These are phyloP conservation scores for Chanos chanos DNA, from an alignment of 2,797 vertebrate species.

Conservation along the genomic window DNA sequence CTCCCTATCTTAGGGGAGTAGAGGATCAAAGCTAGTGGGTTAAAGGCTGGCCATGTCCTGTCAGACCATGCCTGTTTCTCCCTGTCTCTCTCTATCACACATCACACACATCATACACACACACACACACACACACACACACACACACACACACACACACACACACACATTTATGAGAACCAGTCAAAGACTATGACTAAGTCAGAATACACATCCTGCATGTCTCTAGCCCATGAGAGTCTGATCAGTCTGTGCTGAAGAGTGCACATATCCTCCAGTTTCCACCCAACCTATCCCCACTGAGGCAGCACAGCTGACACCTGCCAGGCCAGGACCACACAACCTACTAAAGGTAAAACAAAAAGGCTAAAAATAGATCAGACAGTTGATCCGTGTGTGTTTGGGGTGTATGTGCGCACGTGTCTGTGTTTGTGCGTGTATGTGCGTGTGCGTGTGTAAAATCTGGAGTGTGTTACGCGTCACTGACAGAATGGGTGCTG, in stretches of 20 bases:
- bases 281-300: too few species aligned
- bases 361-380: constrained; percentile 48
- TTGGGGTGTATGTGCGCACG: background rate
- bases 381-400: constrained; percentile 23
- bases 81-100: too few species aligned
- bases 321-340: constrained; percentile 25
- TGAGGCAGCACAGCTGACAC: constrained; percentile 29
- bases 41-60: too few species aligned
- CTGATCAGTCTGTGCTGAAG: too few species aligned
- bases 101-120: background rate
- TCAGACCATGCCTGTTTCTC: too few species aligned
- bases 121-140: constrained; percentile 5
- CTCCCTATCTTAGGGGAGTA: too few species aligned
- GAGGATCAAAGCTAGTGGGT: too few species aligned
- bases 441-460: constrained; percentile 4
- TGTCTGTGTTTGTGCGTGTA: background rate
- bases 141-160: background rate
- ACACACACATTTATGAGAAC: background rate
- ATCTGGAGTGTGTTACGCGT: constrained; percentile 6
- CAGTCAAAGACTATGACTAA: too few species aligned
- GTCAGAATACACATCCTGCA: too few species aligned
- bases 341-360: constrained; percentile 15
- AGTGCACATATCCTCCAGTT: too few species aligned
- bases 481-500: constrained; percentile 12
- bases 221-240: too few species aligned